Percentiles rank a stretch among this genome's conserved stretches.
Evolutionary conservation across 2,888 invertebrate genomes (phyloP).

Genomic region (Pherbina coryleti): DNA sequence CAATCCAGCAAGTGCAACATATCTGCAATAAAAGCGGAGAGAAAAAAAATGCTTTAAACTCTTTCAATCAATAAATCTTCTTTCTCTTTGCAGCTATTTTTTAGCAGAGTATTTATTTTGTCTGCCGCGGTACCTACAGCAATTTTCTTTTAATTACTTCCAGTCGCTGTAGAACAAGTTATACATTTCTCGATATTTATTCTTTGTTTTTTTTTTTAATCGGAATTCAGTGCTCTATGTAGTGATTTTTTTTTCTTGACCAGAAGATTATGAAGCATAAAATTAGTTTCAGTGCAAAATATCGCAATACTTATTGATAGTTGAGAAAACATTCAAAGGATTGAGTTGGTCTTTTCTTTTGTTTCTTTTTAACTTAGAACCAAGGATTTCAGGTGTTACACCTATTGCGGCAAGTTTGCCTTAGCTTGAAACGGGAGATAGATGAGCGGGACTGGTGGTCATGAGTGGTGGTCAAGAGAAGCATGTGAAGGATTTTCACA

Average conservation of each 20-base stretch:
- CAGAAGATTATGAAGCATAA: not conserved
- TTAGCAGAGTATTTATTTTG: not conserved
- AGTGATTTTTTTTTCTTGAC: not conserved
- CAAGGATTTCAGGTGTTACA: no score
- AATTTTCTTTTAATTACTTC: slow-evolving; percentile 7
- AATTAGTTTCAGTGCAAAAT: no score
- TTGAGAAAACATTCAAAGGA: no score
- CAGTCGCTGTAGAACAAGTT: not conserved
- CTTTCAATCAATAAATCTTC: slow-evolving; percentile 25
- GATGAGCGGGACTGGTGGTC: no score
- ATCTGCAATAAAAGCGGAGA: slow-evolving; percentile 14
- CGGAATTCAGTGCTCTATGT: not conserved
- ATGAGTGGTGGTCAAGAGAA: no score
- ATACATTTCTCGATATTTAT: not conserved
- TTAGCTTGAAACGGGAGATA: no score
- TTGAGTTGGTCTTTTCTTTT: no score
- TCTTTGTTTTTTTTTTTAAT: not conserved
- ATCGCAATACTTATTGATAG: no score
- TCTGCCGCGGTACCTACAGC: not conserved
- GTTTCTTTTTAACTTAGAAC: no score
- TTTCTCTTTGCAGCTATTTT: not conserved
- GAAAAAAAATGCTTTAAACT: not conserved
- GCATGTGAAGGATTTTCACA: no score
- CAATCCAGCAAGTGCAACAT: not conserved
- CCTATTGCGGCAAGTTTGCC: no score